Evolutionary conservation across 2,113 vertebrate species (phyloP), one percentile per base, ranked within the genome.

Genomic region (Promerops cafer): DNA sequence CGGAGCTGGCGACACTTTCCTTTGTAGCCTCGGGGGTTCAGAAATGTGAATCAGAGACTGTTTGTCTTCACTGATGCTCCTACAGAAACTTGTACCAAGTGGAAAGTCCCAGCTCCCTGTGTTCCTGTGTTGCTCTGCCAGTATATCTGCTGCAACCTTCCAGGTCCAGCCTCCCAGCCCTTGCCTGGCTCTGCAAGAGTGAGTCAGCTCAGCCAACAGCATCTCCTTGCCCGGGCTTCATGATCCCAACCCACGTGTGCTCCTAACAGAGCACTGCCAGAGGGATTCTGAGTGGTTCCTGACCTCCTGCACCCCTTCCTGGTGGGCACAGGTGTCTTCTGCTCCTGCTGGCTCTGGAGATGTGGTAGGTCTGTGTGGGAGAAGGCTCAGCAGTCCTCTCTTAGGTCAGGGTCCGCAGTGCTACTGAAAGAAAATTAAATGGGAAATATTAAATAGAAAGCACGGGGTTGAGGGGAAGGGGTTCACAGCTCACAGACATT

Each of bases 161-260:
- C 65, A 59, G 42, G 72, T 93, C 90, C 94, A 95, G 68, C 89
- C 94, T 95, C 24, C 89, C 78, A 75, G 78, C 82, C 74, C 65
- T 60, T 53, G 85, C 92, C 71, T 88, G 85, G 92, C 92, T 94
- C 90, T 94, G 96, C 95, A 91, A 82, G 75, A 90, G 85, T 87
- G 92, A 90, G 88, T 93, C 92, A 94, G 88, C 95, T 95, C 95
- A 83, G 70, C 61, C 84, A 42, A 30, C 90, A 84, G 84, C 88
- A 64, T 78, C 90, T 94, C 78, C 74, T 94, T 2, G 1, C 47
- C 83, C 0, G 2, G 56, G 50, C 89, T 90, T 47, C 68, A 9
- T 2, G 28, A 39, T 69, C 77, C 83, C 60, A 45, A 1, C 24
- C 39, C 82, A 59, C 7, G 2, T 37, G 53, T 70, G 70, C 90